A percentile compares a stretch with the other conserved stretches of the same genome.
These are phyloP conservation scores for Sweltsa coloradensis DNA, from an alignment of 1,140 invertebrate species.

Conservation along the genomic window DNA sequence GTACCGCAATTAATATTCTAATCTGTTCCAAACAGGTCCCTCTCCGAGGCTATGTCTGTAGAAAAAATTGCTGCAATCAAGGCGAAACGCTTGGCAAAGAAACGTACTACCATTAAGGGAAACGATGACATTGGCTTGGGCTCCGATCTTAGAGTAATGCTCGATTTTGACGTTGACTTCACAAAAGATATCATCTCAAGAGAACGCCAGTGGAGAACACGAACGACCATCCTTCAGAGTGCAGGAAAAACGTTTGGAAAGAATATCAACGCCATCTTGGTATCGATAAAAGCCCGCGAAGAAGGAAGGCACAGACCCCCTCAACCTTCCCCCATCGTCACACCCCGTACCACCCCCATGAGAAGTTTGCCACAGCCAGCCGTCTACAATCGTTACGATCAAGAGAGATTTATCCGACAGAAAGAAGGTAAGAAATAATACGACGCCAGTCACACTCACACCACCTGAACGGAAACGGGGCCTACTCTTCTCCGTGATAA, in stretches of 20 bases:
- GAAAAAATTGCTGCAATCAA: slow-evolving; percentile 97
- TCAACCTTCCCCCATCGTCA: slow-evolving; percentile 45
- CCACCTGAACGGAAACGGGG: too few relatives aligned
- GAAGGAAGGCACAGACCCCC: slow-evolving; percentile 59
- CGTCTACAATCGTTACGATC: slow-evolving; percentile 95
- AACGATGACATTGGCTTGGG: slow-evolving; percentile 79
- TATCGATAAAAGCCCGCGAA: slow-evolving; percentile 85
- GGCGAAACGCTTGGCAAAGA: slow-evolving; percentile 92
- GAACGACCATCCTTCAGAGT: slow-evolving; percentile 90
- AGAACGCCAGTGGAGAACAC: slow-evolving; percentile 88
- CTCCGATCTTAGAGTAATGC: slow-evolving; percentile 71
- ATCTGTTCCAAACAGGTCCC: too few relatives aligned
- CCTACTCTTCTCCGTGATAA: too few relatives aligned
- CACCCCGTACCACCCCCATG: slow-evolving; percentile 52
- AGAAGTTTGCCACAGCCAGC: slow-evolving; percentile 48
- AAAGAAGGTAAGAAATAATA: slow-evolving; percentile 68
- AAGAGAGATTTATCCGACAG: slow-evolving; percentile 85
- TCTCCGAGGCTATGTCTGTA: slow-evolving; percentile 92
- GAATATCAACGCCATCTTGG: slow-evolving; percentile 84
- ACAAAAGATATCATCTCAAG: slow-evolving; percentile 92
- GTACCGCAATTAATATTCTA: too few relatives aligned
- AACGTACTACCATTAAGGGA: slow-evolving; percentile 89
- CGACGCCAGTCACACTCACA: too few relatives aligned
- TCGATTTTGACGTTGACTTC: slow-evolving; percentile 91
- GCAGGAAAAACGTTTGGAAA: slow-evolving; percentile 90